Evolutionary conservation across 2,888 invertebrate species (phyloP), one percentile per base, ranked within the genome.

Genomic region (Stenurella melanura): DNA sequence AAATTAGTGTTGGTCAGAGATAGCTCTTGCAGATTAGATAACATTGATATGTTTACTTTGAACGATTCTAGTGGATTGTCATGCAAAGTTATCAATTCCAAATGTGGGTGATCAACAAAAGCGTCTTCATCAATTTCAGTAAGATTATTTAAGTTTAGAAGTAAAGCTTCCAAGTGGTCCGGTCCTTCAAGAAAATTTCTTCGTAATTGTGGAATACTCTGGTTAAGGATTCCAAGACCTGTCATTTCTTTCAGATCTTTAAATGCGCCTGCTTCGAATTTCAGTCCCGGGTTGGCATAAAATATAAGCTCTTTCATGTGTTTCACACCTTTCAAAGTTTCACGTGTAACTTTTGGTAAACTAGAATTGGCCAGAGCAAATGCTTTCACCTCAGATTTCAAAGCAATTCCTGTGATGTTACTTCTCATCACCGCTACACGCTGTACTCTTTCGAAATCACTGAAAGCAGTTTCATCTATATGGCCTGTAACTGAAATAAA

Each of bases 251-350:
- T 60, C 60, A 60, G 12, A 26, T 60, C 5, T 2, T 26, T 19
- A 60, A 60, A 60, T 7, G 60, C 21, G 1, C 26, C 60, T 21
- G 21, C 6, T 26, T 60, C 60, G n/a, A 60, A 60, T 21, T 60
- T 4, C 10, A 60, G 19, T 11, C 26, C 60, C 0, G 12, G 21
- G 26, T 60, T 60, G 10, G 60, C 9, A 12, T 12, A 11, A 21
- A 26, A 60, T 26, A 2, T 11, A 2, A 60, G 21, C 0, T 9
- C 11, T 12, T 0, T 26, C 4, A 26, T 1, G 1, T 26, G 21
- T 19, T 60, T 58, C 10, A 5, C 5, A 12, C 60, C 60, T 21
- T 26, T 60, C 15, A 60, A 11, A 0, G 11, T 3, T 11, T 21
- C 21, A 19, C 60, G 18, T 7, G 60, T 60, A 15, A 60, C 26